phyloP scores from a whole-genome alignment of 2,113 vertebrate species.

The Ciconia stormi region DNA sequence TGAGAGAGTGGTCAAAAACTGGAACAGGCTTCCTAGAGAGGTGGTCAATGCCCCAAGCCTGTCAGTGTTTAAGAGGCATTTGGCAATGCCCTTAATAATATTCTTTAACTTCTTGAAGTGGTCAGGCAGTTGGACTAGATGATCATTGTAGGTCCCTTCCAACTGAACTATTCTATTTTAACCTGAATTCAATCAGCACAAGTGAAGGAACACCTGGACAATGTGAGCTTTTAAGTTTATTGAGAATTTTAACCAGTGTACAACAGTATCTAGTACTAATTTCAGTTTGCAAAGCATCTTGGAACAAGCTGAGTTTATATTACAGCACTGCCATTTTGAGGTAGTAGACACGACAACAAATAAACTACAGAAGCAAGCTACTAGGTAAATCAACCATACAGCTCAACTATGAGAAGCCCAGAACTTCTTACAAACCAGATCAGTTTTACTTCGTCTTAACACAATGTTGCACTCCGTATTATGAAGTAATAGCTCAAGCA shows the following conservation, averaged over 20 bases:
- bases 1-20: neutral
- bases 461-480: neutral
- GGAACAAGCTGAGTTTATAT: neutral
- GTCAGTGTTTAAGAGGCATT: neutral
- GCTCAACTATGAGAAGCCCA: neutral
- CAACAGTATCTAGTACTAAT: neutral
- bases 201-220: neutral
- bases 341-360: neutral
- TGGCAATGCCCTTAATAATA: neutral
- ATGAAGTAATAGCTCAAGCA: neutral
- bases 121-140: neutral
- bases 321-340: neutral
- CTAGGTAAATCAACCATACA: neutral
- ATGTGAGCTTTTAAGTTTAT: neutral
- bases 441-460: neutral
- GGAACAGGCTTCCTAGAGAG: neutral
- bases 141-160: neutral
- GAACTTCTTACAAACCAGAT: neutral
- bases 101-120: neutral
- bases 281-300: neutral
- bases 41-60: fast-evolving
- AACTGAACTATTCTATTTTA: neutral
- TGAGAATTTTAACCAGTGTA: neutral
- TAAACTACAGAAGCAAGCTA: neutral
- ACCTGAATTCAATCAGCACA: neutral